phyloP scores from a whole-genome alignment of 2,113 vertebrate species.

The Asarcornis scutulata region DNA sequence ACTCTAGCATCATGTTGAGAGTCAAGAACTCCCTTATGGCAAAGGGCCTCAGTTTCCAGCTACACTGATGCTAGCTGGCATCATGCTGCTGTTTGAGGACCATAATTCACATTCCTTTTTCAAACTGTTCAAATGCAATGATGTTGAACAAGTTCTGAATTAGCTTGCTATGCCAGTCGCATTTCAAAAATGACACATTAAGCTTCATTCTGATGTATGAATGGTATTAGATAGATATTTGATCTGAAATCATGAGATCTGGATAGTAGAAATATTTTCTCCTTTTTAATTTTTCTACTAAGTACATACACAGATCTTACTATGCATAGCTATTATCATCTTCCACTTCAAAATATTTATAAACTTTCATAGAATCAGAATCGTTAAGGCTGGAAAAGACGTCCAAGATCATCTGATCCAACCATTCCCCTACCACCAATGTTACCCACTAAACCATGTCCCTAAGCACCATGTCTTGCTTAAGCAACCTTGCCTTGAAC shows the following conservation, averaged over 20 bases:
- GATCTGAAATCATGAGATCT: not conserved
- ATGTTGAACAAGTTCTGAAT: not conserved
- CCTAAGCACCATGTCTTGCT: too few species aligned
- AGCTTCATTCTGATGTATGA: not conserved
- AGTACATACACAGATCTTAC: not conserved
- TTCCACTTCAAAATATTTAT: not conserved
- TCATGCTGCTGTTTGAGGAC: not conserved
- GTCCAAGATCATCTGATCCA: too few species aligned
- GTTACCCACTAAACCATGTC: too few species aligned
- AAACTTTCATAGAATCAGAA: not conserved
- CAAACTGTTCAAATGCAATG: not conserved
- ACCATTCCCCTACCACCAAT: too few species aligned
- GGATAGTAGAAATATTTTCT: not conserved
- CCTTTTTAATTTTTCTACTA: not conserved
- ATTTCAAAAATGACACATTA: not conserved
- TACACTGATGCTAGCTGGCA: not conserved
- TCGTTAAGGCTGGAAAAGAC: too few species aligned
- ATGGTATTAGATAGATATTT: not conserved
- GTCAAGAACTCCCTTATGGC: not conserved
- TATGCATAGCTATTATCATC: not conserved
- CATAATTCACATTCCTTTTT: not conserved
- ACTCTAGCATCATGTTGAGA: not conserved
- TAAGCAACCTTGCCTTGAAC: too few species aligned
- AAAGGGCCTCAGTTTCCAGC: not conserved
- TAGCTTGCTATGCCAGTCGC: not conserved